Base-by-base conservation (phyloP, 2,888 invertebrate species). In the Lapara coniferarum region DNA sequence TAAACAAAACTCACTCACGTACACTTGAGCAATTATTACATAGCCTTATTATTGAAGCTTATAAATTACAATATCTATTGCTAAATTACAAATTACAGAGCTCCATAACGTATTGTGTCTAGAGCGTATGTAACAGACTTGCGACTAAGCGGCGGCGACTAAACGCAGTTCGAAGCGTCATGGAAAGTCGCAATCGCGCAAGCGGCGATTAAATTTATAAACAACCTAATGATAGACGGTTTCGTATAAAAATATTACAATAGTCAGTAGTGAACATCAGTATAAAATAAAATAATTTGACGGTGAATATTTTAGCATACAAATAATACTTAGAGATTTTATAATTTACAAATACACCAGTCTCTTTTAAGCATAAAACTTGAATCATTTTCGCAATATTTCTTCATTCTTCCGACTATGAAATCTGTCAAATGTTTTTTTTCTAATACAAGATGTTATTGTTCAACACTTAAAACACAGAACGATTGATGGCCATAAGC, bases 11-110 rank as follows among this genome's bases (percentile, higher is more conserved):
- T 63, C 63, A 63, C 49, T 63, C 59, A 16, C 59, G 12, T 46
- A 63, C n/a, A 46, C 46, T 63, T 63, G 63, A 63, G 63, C 63
- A 49, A 63, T 63, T 46, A 63, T 63, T 63, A 63, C 13, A 49
- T 63, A 63, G 63, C 63, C 63, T 63, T 63, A 63, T 10, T 46
- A 46, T 63, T 63, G 63, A 63, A 63, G 63, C 63, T 63, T 63
- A 63, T 19, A 63, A 59, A 63, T 63, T 49, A 63, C 49, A 25
- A 25, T 25, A 63, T 19, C 13, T 46, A 63, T 19, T 63, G 16
- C 49, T 63, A 63, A 49, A 49, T 63, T 63, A 63, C 63, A 63
- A 19, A 19, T 44, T 16, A 37, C 5, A 37, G 37, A 59, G 46
- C 19, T 49, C 19, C 19, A 19, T 19, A 10, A 19, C 16, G 46